A percentile compares a stretch with the other conserved stretches of the same genome.
phyloP scores from a whole-genome alignment of 2,888 invertebrate species.

The Latrodectus hesperus region DNA sequence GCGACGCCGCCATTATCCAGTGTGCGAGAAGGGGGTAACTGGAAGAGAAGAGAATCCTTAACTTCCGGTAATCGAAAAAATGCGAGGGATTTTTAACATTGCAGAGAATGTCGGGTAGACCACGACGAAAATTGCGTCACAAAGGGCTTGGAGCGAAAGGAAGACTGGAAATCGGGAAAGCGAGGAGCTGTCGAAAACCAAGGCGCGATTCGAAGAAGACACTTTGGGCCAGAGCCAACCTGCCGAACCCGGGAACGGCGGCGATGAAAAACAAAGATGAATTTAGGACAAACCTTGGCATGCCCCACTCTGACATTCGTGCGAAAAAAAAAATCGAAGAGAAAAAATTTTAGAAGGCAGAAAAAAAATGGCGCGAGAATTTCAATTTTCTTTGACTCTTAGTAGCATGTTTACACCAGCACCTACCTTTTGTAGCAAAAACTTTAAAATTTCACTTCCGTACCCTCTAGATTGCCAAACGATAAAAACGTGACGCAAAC shows the following conservation, averaged over 20 bases:
- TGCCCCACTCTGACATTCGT: not conserved
- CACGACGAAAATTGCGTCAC: not conserved
- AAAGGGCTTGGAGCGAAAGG: not conserved
- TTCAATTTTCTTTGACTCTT: not conserved
- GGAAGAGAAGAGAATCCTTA: too few species aligned
- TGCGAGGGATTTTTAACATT: too few species aligned
- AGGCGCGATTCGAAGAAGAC: not conserved
- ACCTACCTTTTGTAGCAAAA: too few species aligned
- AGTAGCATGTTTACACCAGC: too few species aligned
- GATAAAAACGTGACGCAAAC: not conserved
- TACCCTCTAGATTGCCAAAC: not conserved
- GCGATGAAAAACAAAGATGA: not conserved
- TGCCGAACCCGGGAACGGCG: not conserved
- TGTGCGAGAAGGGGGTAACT: too few species aligned
- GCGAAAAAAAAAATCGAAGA: not conserved
- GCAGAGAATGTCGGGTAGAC: not conserved
- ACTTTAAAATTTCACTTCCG: not conserved
- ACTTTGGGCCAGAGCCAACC: not conserved
- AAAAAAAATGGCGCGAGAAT: slow-evolving; percentile 2
- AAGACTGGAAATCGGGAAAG: not conserved
- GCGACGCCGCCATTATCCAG: too few species aligned
- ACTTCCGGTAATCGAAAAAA: too few species aligned
- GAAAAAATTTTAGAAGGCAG: not conserved
- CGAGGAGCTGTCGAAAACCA: not conserved
- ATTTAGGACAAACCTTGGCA: not conserved